Evolutionary conservation across 2,888 invertebrate genomes (phyloP).

Genomic region (Nasonovia ribisnigri): DNA sequence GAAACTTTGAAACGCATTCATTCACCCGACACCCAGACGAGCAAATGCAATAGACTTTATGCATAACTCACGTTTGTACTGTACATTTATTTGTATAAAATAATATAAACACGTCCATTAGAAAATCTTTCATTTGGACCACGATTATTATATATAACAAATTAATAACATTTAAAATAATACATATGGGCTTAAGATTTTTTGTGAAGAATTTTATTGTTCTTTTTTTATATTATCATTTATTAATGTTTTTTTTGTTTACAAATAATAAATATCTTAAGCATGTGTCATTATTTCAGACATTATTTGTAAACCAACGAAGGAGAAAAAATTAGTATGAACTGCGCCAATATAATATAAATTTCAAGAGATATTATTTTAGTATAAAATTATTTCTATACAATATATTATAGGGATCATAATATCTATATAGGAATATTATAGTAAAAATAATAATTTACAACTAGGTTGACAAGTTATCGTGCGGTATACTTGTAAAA

Average conservation of each 20-base stretch:
- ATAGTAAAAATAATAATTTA: not conserved
- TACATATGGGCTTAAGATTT: not conserved
- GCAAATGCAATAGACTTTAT: not conserved
- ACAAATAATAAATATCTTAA: not conserved
- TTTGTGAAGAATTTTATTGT: not conserved
- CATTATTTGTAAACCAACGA: not conserved
- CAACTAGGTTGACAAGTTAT: not conserved
- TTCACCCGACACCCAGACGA: not conserved
- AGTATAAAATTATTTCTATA: not conserved
- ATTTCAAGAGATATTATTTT: not conserved
- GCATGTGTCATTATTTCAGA: not conserved
- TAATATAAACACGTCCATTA: not conserved
- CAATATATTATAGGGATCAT: not conserved
- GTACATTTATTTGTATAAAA: not conserved
- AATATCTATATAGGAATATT: not conserved
- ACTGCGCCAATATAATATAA: not conserved
- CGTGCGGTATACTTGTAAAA: not conserved
- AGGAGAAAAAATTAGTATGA: not conserved
- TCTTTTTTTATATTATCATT: not conserved
- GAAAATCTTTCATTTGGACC: not conserved
- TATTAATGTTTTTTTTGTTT: not conserved
- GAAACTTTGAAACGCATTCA: not conserved
- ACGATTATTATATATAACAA: not conserved
- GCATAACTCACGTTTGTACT: not conserved
- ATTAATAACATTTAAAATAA: not conserved